Percentiles rank a stretch among this genome's conserved stretches.
Conservation (phyloP, 2,888 invertebrate species). For the Synergus gifuensis region DNA sequence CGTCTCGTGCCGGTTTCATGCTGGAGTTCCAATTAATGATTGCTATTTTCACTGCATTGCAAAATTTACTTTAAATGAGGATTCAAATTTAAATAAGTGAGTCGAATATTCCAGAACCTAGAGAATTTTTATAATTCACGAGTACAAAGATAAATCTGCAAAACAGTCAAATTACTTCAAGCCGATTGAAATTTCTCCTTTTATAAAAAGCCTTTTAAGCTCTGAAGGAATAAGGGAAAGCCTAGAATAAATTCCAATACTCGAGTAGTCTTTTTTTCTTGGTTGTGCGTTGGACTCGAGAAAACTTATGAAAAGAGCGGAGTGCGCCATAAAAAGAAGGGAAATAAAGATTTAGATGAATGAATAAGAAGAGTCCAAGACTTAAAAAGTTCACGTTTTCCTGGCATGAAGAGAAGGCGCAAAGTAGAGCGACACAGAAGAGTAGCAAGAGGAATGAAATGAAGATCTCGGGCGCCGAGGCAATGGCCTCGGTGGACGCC, state of each 20-base stretch:
- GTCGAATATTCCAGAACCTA: no score
- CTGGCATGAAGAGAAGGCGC: background rate
- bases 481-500: slow-evolving; percentile 70
- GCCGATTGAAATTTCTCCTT: background rate
- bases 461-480: slow-evolving; percentile 66
- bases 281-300: background rate
- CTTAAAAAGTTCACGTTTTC: slow-evolving; percentile 8
- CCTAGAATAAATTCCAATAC: background rate
- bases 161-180: no score
- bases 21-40: background rate
- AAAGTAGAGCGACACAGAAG: slow-evolving; percentile 24
- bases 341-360: slow-evolving; percentile 28
- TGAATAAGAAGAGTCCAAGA: slow-evolving; percentile 10
- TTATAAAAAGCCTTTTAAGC: background rate
- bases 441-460: slow-evolving; percentile 41
- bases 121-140: no score
- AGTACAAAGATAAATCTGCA: no score
- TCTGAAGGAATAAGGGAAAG: background rate
- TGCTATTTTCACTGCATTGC: background rate
- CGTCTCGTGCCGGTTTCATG: no score
- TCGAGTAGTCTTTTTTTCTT: background rate
- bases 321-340: background rate
- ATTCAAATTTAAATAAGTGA: background rate
- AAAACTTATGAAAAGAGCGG: background rate
- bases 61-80: background rate